Evolutionary conservation across 2,888 invertebrate genomes (phyloP), one percentile per base, ranked within the genome.

Genomic region (Xanthorhoe designata): DNA sequence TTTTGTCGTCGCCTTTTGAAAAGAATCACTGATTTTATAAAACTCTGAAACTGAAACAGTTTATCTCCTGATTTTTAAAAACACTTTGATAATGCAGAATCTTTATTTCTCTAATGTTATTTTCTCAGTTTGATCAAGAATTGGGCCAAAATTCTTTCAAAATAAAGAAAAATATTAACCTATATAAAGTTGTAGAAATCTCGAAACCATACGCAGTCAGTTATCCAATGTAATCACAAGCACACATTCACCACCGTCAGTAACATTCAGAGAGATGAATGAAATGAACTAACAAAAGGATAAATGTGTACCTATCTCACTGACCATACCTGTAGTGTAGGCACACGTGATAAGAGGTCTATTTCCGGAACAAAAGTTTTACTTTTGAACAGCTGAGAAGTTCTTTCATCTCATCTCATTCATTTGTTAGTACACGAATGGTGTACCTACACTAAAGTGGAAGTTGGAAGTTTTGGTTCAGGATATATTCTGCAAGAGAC

Each of bases 351-450:
- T 75, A 75, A 68, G 61, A 64, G 64, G 64, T 78, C 74, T 82
- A 83, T 82, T 80, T 79, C 76, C 76, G 76, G 75, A 76, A 78
- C 75, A 76, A 76, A 80, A 79, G 79, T 76, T 80, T 62, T 79
- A 79, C n/a, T n/a, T n/a, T 81, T 75, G 71, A 74, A 69, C 70
- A 70, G 74, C 73, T 74, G 73, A 68, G 73, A 73, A 80, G 72
- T 70, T 66, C 65, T 68, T 64, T 59, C 64, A 61, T 70, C 77
- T 76, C 74, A 72, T 75, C 77, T 76, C 74, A 72, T 75, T 74
- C 73, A 72, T 72, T 72, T 73, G 63, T 68, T 66, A 70, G 71
- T 71, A 69, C 69, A 73, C 68, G 71, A 64, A 70, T 52, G 18
- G 13, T 13, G 13, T 42, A 13, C 24, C 24, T 24, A 3, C 13